These are phyloP conservation scores for Scaptomyza tumidula DNA, from an alignment of 2,888 invertebrate genomes.

Conservation along the genomic window DNA sequence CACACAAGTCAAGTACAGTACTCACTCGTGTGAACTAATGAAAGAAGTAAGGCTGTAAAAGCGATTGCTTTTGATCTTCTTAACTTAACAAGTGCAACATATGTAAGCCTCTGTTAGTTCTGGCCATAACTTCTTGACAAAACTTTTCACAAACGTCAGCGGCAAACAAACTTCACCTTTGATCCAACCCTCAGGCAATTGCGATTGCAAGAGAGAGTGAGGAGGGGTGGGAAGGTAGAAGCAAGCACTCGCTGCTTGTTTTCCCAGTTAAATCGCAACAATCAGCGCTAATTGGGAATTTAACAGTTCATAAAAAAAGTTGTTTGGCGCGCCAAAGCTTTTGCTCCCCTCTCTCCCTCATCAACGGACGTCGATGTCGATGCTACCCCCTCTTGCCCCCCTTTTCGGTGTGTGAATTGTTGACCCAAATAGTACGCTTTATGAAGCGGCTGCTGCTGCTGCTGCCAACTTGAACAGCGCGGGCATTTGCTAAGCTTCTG, in stretches of 20 bases:
- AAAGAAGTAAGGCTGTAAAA: not conserved
- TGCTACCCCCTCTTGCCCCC: not conserved
- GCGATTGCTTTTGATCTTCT: slow-evolving; percentile 7
- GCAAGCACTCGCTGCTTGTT: slow-evolving; percentile 43
- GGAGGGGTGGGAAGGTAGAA: not conserved
- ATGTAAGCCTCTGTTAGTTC: not conserved
- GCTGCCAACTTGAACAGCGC: slow-evolving; percentile 16
- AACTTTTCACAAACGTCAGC: slow-evolving; percentile 17
- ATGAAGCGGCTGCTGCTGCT: slow-evolving; percentile 29
- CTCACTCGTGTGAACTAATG: not conserved
- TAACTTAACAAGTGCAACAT: not conserved
- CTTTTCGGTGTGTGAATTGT: slow-evolving; percentile 45
- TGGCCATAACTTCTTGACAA: not conserved
- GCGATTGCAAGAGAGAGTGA: no score
- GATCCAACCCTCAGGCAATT: not conserved
- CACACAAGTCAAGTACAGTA: not conserved
- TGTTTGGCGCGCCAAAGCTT: slow-evolving; percentile 36
- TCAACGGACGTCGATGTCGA: slow-evolving; percentile 7
- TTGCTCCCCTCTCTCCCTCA: not conserved
- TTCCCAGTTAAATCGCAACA: slow-evolving; percentile 67
- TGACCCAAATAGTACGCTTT: slow-evolving; percentile 68
- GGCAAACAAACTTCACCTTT: not conserved
- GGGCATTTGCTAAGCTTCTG: slow-evolving; percentile 51
- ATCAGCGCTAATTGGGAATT: slow-evolving; percentile 80
- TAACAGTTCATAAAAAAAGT: slow-evolving; percentile 79